Percentiles rank a stretch among this genome's conserved stretches.
These are phyloP conservation scores for Andricus quercusramuli DNA, from an alignment of 2,888 invertebrate species.

Conservation along the genomic window DNA sequence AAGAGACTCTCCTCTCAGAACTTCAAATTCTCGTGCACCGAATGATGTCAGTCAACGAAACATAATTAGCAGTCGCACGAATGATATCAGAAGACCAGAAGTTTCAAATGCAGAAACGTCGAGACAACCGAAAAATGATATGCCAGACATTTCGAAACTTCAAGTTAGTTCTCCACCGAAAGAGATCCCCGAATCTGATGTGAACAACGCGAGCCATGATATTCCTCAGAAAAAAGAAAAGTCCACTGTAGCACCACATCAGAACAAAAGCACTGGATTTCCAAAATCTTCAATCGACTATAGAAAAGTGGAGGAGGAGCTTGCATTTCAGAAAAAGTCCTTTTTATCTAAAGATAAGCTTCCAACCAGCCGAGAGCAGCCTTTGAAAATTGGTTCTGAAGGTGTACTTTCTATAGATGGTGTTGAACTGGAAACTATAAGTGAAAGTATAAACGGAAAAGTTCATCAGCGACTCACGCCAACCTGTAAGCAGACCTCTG, in stretches of 20 bases:
- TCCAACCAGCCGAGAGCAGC: conserved; percentile 59
- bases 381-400: conserved; percentile 63
- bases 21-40: neutral
- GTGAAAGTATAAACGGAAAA: conserved; percentile 65
- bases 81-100: neutral
- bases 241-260: neutral
- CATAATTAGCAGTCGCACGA: neutral
- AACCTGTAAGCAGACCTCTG: conserved; percentile 58
- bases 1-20: neutral
- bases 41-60: neutral
- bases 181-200: neutral
- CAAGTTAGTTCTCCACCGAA: neutral
- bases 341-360: conserved; percentile 57
- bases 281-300: neutral
- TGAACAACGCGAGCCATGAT: neutral
- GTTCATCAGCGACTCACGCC: conserved; percentile 64
- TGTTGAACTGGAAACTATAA: conserved; percentile 57
- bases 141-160: neutral
- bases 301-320: conserved; percentile 34
- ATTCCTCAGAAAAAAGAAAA: neutral
- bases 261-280: neutral
- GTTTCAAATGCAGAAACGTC: neutral
- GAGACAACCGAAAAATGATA: neutral
- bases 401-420: conserved; percentile 60
- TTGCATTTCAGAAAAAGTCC: conserved; percentile 43